Evolutionary conservation across 2,888 invertebrate genomes (phyloP).

Genomic region (Mimachlamys varia): DNA sequence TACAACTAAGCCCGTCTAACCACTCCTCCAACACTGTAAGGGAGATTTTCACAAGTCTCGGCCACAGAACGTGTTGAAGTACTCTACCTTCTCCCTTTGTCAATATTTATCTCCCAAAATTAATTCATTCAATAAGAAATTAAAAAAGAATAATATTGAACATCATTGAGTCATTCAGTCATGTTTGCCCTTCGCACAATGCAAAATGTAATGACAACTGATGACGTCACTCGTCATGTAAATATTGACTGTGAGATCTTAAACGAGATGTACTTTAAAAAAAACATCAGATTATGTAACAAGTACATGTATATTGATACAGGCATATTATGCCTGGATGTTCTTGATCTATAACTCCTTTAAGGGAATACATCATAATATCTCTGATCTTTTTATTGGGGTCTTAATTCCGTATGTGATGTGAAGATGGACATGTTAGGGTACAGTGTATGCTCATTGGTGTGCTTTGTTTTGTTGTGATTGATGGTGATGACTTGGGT

Average conservation of each 20-base stretch:
- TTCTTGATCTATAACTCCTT: no score
- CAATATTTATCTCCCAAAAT: not conserved
- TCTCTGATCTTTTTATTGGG: no score
- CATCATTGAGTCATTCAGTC: not conserved
- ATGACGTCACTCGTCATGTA: not conserved
- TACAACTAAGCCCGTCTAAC: not conserved
- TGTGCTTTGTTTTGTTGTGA: no score
- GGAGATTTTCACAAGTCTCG: not conserved
- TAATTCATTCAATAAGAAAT: not conserved
- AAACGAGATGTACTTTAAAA: no score
- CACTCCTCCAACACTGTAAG: not conserved
- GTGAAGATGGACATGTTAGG: no score
- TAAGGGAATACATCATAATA: no score
- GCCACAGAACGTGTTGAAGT: constrained; percentile 16
- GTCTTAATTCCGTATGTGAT: no score
- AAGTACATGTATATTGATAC: no score
- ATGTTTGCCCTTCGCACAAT: not conserved
- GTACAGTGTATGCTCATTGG: no score
- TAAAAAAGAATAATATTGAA: not conserved
- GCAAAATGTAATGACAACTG: not conserved
- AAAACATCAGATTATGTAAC: no score
- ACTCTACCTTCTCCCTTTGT: not conserved
- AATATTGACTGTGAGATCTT: not conserved
- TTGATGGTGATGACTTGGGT: no score
- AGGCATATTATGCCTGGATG: no score